Evolutionary conservation across 2,888 invertebrate genomes (phyloP), one percentile per base, ranked within the genome.

Genomic region (Ganaspis brasiliensis): DNA sequence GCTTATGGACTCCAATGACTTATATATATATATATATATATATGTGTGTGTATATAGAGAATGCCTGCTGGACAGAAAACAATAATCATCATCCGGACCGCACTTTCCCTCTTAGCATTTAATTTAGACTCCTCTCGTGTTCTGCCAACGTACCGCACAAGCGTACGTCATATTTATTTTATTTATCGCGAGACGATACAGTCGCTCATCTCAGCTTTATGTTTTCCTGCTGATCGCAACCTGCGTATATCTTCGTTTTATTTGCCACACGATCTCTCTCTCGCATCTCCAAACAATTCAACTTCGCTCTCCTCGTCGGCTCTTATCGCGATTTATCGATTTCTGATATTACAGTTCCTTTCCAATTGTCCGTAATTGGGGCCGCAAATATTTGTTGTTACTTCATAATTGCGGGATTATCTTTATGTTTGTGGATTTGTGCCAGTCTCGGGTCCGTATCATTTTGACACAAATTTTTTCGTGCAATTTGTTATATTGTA

Each of bases 81-180:
- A 89, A 89, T 89, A 89, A 88, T 81, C 83, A 87, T 86, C 85
- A 86, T 83, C 84, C 83, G 83, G 81, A 84, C 83, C 85, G 85
- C 83, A 86, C 83, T 85, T 67, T 86, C 82, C 86, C 85, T 87
- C 87, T 89, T 86, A 83, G 85, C 86, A 87, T 87, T 87, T 82
- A 87, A 87, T 87, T 87, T 85, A 82, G 85, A 85, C 85, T 83
- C 87, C 85, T 84, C 85, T 86, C 85, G 85, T 79, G 80, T 80
- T 71, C 82, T 77, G n/a, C 75, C 73, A 63, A 75, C 72, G 78
- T 59, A 57, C 80, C 77, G 57, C 31, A 77, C 77, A 59, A 75
- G 72, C 78, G 80, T 80, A 80, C 82, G 85, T 85, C 82, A 81
- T 85, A 85, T 86, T 86, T 87, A 85, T 86, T 87, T 81, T 86